phyloP scores from a whole-genome alignment of 2,797 vertebrate species.

The Basileuterus tristriatus region DNA sequence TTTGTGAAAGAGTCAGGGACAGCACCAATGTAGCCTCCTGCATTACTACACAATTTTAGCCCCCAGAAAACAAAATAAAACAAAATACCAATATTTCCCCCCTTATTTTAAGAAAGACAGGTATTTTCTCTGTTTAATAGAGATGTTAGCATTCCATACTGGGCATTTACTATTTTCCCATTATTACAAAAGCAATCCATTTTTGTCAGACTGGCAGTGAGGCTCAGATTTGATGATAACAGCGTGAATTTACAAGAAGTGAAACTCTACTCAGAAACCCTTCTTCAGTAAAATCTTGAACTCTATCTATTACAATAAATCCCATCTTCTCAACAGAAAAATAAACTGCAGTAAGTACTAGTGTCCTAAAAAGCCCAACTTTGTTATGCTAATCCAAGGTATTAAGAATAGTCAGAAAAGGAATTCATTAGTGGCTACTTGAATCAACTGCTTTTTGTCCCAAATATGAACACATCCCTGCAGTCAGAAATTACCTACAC shows the following conservation, averaged over 20 bases:
- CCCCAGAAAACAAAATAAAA: neutral
- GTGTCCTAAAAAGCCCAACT: neutral
- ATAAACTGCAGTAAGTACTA: neutral
- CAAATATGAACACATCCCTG: neutral
- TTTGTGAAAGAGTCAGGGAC: neutral
- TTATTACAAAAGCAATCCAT: neutral
- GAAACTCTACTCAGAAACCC: neutral
- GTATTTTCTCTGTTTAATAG: neutral
- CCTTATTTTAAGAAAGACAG: neutral
- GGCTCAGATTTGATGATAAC: neutral
- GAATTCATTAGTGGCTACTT: conserved; percentile 38
- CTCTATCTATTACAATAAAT: neutral
- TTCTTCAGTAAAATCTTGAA: neutral
- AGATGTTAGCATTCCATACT: neutral
- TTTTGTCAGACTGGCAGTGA: neutral
- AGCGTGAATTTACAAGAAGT: neutral
- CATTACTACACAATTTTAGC: neutral
- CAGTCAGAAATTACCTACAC: conserved; percentile 61
- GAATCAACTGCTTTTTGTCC: conserved; percentile 46
- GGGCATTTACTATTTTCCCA: neutral
- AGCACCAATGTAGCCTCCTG: neutral
- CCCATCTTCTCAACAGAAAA: conserved; percentile 7
- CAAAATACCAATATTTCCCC: accelerated
- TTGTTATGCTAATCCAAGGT: conserved; percentile 41
- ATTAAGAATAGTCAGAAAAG: conserved; percentile 26